These are phyloP conservation scores for Cavia porcellus DNA, from an alignment of 2,113 vertebrate species.

Conservation along the genomic window DNA sequence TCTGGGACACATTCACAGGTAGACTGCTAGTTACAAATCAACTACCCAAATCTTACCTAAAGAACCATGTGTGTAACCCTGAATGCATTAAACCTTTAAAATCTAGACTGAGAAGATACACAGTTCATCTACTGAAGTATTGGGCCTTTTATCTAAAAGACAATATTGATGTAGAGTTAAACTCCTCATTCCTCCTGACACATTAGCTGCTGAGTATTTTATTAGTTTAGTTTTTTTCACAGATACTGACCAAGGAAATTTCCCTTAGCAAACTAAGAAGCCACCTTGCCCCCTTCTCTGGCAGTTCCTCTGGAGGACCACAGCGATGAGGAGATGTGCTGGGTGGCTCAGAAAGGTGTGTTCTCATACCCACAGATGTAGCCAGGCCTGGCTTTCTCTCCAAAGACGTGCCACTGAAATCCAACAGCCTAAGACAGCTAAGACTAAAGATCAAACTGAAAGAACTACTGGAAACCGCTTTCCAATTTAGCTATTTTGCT, in stretches of 20 bases:
- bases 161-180: neutral
- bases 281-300: neutral
- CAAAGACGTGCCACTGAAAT: neutral
- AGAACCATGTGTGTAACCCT: conserved; percentile 44
- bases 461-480: neutral
- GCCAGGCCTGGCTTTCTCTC: neutral
- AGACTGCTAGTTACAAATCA: conserved; percentile 68
- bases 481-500: neutral
- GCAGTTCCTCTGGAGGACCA: neutral
- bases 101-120: neutral
- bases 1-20: conserved; percentile 72
- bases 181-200: neutral
- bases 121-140: neutral
- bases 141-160: conserved; percentile 13
- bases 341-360: neutral
- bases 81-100: conserved; percentile 18
- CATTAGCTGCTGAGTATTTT: neutral
- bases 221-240: conserved; percentile 17
- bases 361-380: neutral
- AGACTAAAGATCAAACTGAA: neutral
- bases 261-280: neutral
- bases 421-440: neutral
- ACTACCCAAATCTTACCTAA: conserved; percentile 6
- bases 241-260: neutral
- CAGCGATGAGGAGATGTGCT: neutral